Conservation (phyloP, 1,140 invertebrate genomes). For the Tribolium madens region DNA sequence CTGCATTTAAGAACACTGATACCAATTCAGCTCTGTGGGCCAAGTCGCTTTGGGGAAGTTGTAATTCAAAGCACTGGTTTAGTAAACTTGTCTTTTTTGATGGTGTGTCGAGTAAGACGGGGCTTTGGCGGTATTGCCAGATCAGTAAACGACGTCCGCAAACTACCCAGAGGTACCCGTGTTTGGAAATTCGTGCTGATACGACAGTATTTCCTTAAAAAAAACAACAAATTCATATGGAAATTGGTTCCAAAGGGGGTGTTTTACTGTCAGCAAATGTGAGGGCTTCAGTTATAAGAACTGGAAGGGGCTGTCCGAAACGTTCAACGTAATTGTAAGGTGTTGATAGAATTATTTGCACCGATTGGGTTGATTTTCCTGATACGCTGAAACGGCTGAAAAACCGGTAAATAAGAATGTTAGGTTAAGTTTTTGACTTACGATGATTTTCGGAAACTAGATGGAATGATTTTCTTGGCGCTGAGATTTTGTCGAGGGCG, state of each 20-base stretch:
- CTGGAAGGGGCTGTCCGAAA: constrained; percentile 84
- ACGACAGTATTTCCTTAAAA: constrained; percentile 70
- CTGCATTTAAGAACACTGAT: constrained; percentile 75
- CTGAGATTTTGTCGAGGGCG: constrained; percentile 65
- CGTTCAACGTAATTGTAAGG: constrained; percentile 77
- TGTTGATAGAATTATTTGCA: constrained; percentile 79
- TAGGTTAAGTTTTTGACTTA: constrained; percentile 51
- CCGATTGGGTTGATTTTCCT: constrained; percentile 73
- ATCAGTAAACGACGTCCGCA: constrained; percentile 85
- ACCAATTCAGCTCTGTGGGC: constrained; percentile 92
- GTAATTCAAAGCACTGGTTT: constrained; percentile 82
- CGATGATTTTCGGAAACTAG: constrained; percentile 65
- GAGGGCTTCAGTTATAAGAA: constrained; percentile 89
- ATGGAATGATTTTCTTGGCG: constrained; percentile 64
- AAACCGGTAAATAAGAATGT: constrained; percentile 46
- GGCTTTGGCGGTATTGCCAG: constrained; percentile 82
- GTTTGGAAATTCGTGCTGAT: constrained; percentile 68
- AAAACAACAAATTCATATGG: constrained; percentile 47
- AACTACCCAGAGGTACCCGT: constrained; percentile 83
- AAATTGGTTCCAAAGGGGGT: not conserved
- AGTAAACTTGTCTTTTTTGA: constrained; percentile 65
- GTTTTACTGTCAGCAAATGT: constrained; percentile 81
- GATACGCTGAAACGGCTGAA: constrained; percentile 71
- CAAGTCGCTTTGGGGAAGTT: constrained; percentile 90
- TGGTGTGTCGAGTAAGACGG: constrained; percentile 61